Percentiles rank a stretch among this genome's conserved stretches.
phyloP scores from a whole-genome alignment of 2,113 vertebrate genomes.

The Numenius arquata region DNA sequence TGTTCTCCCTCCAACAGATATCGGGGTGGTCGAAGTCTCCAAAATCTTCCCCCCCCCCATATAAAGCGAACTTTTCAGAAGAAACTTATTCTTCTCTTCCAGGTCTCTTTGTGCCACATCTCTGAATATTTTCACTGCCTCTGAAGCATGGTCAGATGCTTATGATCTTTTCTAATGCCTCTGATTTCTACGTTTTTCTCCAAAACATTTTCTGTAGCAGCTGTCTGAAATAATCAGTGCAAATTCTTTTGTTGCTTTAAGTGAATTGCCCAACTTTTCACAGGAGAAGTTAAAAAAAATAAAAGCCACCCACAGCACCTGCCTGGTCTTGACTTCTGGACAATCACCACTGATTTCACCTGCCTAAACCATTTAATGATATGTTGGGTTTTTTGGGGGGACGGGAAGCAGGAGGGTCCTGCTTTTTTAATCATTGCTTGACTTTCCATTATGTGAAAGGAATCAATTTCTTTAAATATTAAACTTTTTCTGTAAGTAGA shows the following conservation, averaged over 20 bases:
- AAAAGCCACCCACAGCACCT: background rate
- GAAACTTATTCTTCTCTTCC: too few relatives aligned
- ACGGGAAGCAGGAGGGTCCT: background rate
- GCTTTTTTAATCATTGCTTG: background rate
- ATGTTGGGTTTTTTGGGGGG: background rate
- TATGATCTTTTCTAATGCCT: background rate
- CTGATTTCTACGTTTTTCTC: background rate
- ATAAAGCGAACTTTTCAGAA: too few relatives aligned
- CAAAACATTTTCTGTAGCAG: background rate
- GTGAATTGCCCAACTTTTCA: background rate
- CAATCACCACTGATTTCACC: background rate
- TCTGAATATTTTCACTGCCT: too few relatives aligned
- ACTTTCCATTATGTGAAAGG: background rate
- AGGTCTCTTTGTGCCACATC: too few relatives aligned
- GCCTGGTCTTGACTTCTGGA: background rate
- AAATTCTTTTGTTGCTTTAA: background rate
- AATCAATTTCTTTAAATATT: background rate
- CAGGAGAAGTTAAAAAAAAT: background rate
- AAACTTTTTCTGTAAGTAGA: background rate
- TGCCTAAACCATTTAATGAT: background rate
- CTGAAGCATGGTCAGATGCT: background rate
- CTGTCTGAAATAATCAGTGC: background rate
- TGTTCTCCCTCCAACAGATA: too few relatives aligned
- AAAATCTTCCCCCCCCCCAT: too few relatives aligned
- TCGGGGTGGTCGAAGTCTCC: too few relatives aligned